Base-by-base conservation (phyloP, 1,140 invertebrate genomes). In the Sipha flava region DNA sequence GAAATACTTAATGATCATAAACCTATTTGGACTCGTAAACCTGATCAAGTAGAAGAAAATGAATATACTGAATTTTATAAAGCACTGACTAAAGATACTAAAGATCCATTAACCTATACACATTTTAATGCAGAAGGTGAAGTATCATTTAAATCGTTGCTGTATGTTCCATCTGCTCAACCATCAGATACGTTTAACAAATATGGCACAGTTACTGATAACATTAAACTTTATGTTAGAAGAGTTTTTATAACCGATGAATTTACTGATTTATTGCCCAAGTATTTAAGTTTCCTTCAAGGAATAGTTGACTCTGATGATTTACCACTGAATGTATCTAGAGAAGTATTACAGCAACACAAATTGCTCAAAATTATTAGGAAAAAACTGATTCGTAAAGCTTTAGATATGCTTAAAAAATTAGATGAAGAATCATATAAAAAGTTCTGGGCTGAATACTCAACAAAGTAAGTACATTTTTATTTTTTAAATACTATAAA, bases 291-390 rank as follows among this genome's bases (percentile, higher is more conserved):
- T 68, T 99, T 99, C 85, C 90, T 98, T 73, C 90, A 93, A 82
- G 98, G 98, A 83, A 93, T 99, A 81, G 98, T 99, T 34, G 98
- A 99, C 86, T 98, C 95, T n/a, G 98, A 99, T 87, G 98, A 99
- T 88, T 87, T 99, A 79, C 98, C 98, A 5, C 87, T 99, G 72
- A 99, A 99, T 86, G 98, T 99, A 18, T 98, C 95, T 1, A 91
- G 98, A 82, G 98, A 99, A 88, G 99, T 94, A 45, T 88, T 99
- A 0, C 98, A 99, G 86, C 98, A 99, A 85, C 96, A 98, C 87
- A 99, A 99, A 86, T 90, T 99, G 0, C 93, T 99, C 80, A 99
- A 99, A 87, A 95, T 94, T 52, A 99, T 99, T 84, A 98, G 98
- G 87, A 99, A 99, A 88, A 99, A 99, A 85, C 87, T 99, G 34